Evolutionary conservation across 2,888 invertebrate genomes (phyloP).

Genomic region (Neria commutata): DNA sequence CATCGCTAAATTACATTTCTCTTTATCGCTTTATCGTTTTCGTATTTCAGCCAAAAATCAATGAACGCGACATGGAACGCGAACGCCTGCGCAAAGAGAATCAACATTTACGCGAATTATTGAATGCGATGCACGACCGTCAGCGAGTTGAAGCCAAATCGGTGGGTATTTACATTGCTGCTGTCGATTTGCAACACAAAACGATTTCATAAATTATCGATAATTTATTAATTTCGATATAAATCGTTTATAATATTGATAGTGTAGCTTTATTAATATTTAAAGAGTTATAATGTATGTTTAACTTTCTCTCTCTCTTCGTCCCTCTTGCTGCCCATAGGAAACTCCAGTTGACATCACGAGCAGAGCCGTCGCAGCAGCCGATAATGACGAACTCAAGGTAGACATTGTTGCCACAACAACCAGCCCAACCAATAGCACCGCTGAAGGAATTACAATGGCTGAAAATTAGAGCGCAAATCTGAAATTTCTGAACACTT

Average conservation of each 20-base stretch:
- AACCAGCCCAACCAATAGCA: slow-evolving; percentile 45
- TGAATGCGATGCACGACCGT: slow-evolving; percentile 68
- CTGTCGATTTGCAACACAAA: not conserved
- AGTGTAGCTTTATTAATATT: not conserved
- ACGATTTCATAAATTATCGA: not conserved
- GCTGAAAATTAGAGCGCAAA: slow-evolving; percentile 28
- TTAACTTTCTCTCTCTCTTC: no score
- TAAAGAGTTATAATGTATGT: no score
- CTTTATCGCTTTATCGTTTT: slow-evolving; percentile 5
- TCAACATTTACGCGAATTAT: slow-evolving; percentile 73
- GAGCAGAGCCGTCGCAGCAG: slow-evolving; percentile 49
- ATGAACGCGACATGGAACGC: slow-evolving; percentile 77
- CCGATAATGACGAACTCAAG: slow-evolving; percentile 49
- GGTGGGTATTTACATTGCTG: slow-evolving; percentile 36
- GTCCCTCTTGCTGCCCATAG: no score
- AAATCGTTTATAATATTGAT: not conserved
- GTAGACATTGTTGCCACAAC: slow-evolving; percentile 43
- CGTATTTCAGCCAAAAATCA: slow-evolving; percentile 70
- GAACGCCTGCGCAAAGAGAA: slow-evolving; percentile 75
- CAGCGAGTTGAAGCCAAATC: slow-evolving; percentile 60
- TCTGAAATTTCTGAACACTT: slow-evolving; percentile 10
- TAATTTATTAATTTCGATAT: not conserved
- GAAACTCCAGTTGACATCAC: slow-evolving; percentile 60
- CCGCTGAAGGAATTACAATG: slow-evolving; percentile 36
- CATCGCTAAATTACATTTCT: slow-evolving; percentile 5